phyloP scores from a whole-genome alignment of 2,113 vertebrate species.

The Aythya baeri region DNA sequence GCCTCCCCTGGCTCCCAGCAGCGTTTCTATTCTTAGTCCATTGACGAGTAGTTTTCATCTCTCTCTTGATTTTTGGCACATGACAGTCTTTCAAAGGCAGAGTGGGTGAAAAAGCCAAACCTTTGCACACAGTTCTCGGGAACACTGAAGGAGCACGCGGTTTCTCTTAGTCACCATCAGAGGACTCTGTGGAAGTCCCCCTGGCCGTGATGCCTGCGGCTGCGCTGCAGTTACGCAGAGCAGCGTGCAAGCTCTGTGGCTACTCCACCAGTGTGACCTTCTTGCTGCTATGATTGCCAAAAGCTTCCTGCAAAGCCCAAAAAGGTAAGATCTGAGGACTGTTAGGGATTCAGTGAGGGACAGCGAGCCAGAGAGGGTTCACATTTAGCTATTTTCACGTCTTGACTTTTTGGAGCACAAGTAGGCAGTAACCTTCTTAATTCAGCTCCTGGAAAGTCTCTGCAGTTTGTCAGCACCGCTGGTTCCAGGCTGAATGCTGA shows the following conservation, averaged over 20 bases:
- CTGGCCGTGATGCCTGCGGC: rapidly evolving
- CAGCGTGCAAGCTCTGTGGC: rapidly evolving
- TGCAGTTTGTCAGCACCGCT: neutral
- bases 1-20: neutral
- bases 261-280: neutral
- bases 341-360: too few relatives aligned
- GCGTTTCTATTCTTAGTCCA: neutral
- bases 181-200: neutral
- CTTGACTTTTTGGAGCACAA: neutral
- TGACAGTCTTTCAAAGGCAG: neutral
- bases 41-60: neutral
- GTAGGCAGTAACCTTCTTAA: rapidly evolving
- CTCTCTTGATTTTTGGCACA: neutral
- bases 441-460: neutral
- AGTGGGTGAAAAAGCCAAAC: neutral
- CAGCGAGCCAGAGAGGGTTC: neutral
- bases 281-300: neutral
- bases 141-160: neutral
- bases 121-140: neutral
- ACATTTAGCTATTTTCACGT: too few relatives aligned
- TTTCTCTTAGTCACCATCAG: neutral
- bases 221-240: rapidly evolving
- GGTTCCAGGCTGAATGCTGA: rapidly evolving
- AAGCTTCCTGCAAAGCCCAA: neutral
- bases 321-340: neutral